These are phyloP conservation scores for Tricholauxania praeusta DNA, from an alignment of 2,888 invertebrate genomes.

Conservation along the genomic window DNA sequence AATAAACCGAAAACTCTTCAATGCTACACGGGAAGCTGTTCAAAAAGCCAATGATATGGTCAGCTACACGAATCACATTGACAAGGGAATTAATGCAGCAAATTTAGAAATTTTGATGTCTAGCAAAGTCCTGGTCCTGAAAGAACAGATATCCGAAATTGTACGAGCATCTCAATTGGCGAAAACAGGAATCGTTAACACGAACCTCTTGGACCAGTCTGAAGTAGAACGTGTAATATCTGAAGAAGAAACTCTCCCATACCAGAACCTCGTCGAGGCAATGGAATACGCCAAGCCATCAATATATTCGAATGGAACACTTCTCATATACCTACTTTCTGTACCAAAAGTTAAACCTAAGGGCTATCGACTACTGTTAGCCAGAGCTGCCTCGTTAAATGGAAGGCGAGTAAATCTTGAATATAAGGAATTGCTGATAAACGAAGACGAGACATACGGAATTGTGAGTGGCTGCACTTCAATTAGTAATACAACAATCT, in stretches of 20 bases:
- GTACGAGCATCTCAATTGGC: not conserved
- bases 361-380: not conserved
- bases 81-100: not conserved
- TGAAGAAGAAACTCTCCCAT: not conserved
- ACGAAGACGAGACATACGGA: no score
- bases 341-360: not conserved
- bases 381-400: not conserved
- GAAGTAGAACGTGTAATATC: conserved; percentile 15
- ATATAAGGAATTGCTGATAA: no score
- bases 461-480: no score
- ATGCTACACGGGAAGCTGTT: not conserved
- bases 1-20: not conserved
- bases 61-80: not conserved
- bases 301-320: not conserved
- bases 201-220: conserved; percentile 28
- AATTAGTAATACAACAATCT: no score
- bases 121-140: conserved; percentile 16
- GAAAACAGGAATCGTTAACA: conserved; percentile 15
- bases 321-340: not conserved
- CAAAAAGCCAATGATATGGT: not conserved
- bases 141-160: conserved; percentile 39
- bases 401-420: not conserved
- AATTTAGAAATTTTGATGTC: not conserved
- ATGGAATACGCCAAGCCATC: not conserved
- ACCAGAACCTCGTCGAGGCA: not conserved